phyloP scores from a whole-genome alignment of 2,888 invertebrate genomes.

The Tenodera sinensis region DNA sequence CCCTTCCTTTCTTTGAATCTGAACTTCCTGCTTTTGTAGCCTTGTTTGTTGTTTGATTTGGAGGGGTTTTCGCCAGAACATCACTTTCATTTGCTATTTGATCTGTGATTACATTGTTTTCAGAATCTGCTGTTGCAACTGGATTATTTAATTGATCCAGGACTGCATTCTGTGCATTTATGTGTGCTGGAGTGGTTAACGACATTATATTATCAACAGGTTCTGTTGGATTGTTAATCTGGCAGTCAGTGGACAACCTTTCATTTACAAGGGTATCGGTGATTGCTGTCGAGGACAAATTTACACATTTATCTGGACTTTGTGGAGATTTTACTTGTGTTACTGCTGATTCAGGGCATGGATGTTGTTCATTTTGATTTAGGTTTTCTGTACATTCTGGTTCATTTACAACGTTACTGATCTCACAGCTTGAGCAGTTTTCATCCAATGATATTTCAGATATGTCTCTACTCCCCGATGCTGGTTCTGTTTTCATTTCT shows the following conservation, averaged over 20 bases:
- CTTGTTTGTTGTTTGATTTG: neutral
- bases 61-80: neutral
- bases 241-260: neutral
- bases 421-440: neutral
- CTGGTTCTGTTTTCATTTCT: neutral
- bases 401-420: neutral
- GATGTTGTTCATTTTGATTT: neutral
- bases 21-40: neutral
- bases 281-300: neutral
- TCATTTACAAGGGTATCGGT: neutral
- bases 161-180: neutral
- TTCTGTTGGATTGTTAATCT: neutral
- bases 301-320: neutral
- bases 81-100: neutral
- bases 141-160: neutral
- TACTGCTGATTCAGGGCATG: neutral
- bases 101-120: neutral
- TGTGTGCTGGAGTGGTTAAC: neutral
- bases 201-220: neutral
- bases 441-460: neutral
- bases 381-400: neutral
- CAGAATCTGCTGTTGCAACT: neutral
- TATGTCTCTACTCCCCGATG: neutral
- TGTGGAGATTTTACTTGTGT: neutral
- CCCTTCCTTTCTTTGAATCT: neutral